Evolutionary conservation across 2,113 vertebrate species (phyloP).

Genomic region (Colaptes auratus): DNA sequence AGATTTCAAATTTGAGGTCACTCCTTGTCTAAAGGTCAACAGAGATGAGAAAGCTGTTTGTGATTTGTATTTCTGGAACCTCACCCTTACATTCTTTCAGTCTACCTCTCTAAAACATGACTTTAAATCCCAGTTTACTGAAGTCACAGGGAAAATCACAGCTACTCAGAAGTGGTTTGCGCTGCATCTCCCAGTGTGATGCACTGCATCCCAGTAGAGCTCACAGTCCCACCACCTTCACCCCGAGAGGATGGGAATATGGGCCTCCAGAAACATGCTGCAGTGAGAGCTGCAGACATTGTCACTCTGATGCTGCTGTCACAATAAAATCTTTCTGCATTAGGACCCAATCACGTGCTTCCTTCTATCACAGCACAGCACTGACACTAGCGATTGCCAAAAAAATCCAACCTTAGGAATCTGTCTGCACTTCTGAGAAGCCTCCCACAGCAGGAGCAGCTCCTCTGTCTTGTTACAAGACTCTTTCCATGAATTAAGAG

Average conservation of each 20-base stretch:
- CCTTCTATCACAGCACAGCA: neutral
- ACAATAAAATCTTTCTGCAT: neutral
- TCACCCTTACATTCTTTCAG: neutral
- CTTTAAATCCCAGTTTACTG: neutral
- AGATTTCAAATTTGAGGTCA: neutral
- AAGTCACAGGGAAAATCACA: neutral
- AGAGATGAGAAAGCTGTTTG: neutral
- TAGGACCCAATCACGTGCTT: neutral
- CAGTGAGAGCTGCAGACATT: accelerated
- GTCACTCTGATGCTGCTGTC: neutral
- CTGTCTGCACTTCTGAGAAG: neutral
- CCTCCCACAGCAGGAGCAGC: neutral
- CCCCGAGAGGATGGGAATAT: accelerated
- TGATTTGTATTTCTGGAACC: neutral
- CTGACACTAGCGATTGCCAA: neutral
- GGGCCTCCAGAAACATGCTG: neutral
- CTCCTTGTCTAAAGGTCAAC: neutral
- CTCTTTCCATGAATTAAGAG: accelerated
- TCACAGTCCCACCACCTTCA: accelerated
- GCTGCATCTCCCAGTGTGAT: accelerated
- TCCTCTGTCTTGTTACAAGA: neutral
- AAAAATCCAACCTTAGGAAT: neutral
- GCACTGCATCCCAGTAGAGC: neutral
- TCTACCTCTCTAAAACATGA: neutral
- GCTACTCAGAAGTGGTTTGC: neutral